Evolutionary conservation across 2,888 invertebrate species (phyloP).

Genomic region (Hybos culiciformis): DNA sequence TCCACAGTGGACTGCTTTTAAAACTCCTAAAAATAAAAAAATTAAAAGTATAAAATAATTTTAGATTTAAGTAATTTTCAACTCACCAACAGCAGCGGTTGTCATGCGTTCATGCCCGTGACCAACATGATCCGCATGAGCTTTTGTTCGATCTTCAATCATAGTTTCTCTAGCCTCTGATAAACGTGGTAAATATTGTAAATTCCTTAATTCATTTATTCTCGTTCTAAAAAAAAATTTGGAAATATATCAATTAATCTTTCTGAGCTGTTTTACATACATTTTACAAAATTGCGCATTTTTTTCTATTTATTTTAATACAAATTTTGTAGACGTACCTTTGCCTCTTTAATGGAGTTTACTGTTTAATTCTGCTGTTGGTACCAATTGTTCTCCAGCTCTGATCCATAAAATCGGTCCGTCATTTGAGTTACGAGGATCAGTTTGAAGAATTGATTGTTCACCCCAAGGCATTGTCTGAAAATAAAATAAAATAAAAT

Average conservation of each 20-base stretch:
- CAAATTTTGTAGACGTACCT: too few relatives aligned
- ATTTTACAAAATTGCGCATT: not conserved
- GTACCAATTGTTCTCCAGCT: constrained; percentile 94
- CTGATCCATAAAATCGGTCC: constrained; percentile 97
- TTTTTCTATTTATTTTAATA: too few relatives aligned
- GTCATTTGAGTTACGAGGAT: constrained; percentile 86
- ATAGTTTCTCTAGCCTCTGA: constrained; percentile 90
- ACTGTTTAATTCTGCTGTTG: constrained; percentile 72
- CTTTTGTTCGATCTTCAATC: constrained; percentile 93
- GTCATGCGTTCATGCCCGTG: constrained; percentile 91
- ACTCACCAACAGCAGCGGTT: constrained; percentile 83
- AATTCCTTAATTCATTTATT: constrained; percentile 79
- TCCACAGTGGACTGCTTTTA: constrained; percentile 84
- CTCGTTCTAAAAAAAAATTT: constrained; percentile 11
- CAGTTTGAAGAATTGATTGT: constrained; percentile 73
- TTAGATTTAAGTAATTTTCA: not conserved
- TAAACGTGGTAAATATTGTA: constrained; percentile 81
- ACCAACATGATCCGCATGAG: constrained; percentile 98
- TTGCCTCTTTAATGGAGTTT: constrained; percentile 74
- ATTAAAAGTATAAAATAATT: not conserved
- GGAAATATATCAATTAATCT: constrained; percentile 3
- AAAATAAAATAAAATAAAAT: constrained; percentile 5
- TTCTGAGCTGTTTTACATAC: not conserved
- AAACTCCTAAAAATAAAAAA: constrained; percentile 47
- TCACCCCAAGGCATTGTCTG: constrained; percentile 98